A percentile compares a stretch with the other conserved stretches of the same genome.
Conservation (phyloP, 2,113 vertebrate species). For the Copsychus sechellarum region DNA sequence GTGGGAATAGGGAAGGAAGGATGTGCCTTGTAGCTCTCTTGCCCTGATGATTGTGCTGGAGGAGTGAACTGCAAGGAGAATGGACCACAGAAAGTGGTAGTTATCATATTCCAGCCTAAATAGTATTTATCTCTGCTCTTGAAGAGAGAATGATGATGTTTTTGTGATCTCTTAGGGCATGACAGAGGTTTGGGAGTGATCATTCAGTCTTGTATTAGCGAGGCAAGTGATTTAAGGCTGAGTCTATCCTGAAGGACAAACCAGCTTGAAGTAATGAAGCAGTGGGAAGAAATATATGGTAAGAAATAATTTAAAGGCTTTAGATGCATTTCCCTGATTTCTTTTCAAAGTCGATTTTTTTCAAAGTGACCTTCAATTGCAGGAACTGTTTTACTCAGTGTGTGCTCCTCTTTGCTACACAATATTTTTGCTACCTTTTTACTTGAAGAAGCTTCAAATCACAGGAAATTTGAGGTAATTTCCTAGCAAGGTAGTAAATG, state of each 20-base stretch:
- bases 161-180: not conserved
- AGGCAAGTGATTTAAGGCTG: not conserved
- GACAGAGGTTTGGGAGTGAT: not conserved
- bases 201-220: not conserved
- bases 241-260: not conserved
- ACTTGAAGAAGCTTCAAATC: not conserved
- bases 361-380: not conserved
- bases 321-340: not conserved
- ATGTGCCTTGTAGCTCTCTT: not conserved
- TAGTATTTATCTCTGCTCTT: not conserved
- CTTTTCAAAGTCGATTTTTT: not conserved
- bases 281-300: not conserved
- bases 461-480: not conserved
- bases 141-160: not conserved
- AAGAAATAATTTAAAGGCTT: not conserved
- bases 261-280: not conserved
- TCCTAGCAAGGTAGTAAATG: not conserved
- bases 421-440: not conserved
- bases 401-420: not conserved
- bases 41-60: not conserved
- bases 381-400: not conserved
- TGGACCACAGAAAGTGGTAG: not conserved
- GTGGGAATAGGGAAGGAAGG: not conserved
- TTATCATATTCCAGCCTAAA: not conserved
- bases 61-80: not conserved